Evolutionary conservation across 1,140 invertebrate genomes (phyloP).

Genomic region (Druon quercuslanigerum): DNA sequence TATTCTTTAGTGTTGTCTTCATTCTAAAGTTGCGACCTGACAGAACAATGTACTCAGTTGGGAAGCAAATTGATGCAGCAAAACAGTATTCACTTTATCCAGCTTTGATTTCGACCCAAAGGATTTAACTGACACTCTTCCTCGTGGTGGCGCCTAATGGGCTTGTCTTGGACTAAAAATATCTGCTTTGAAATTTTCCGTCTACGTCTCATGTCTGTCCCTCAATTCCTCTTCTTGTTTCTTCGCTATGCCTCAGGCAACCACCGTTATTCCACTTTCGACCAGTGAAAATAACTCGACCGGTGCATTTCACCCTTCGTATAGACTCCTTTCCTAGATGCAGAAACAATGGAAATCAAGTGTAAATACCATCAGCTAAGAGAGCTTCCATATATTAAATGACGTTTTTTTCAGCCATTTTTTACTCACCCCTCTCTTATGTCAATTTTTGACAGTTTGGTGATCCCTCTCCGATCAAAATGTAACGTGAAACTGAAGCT

Average conservation of each 20-base stretch:
- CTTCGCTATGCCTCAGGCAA: not conserved
- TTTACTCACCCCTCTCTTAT: too few relatives aligned
- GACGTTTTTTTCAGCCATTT: too few relatives aligned
- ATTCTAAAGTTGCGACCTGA: not conserved
- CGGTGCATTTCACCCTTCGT: too few relatives aligned
- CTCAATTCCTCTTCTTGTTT: not conserved
- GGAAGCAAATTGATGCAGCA: slow-evolving; percentile 11
- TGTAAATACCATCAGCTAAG: too few relatives aligned
- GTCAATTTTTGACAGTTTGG: too few relatives aligned
- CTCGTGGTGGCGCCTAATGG: slow-evolving; percentile 57
- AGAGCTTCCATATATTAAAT: too few relatives aligned
- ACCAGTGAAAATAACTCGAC: slow-evolving; percentile 58
- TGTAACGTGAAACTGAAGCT: too few relatives aligned
- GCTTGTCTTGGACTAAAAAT: slow-evolving; percentile 59
- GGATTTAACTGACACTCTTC: slow-evolving; percentile 50
- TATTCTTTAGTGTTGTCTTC: not conserved
- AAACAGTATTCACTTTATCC: slow-evolving; percentile 29
- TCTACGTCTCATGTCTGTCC: slow-evolving; percentile 32
- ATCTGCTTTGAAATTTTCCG: slow-evolving; percentile 56
- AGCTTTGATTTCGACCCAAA: slow-evolving; percentile 55
- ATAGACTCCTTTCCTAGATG: too few relatives aligned
- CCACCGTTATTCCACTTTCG: slow-evolving; percentile 55
- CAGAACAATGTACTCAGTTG: slow-evolving; percentile 23
- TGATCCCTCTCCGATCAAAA: too few relatives aligned
- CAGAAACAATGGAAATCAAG: too few relatives aligned